Evolutionary conservation across 35 echinoderm and acorn worm species (phyloP), one percentile per base, ranked within the genome.

Genomic region (Apostichopus parvimensis): DNA sequence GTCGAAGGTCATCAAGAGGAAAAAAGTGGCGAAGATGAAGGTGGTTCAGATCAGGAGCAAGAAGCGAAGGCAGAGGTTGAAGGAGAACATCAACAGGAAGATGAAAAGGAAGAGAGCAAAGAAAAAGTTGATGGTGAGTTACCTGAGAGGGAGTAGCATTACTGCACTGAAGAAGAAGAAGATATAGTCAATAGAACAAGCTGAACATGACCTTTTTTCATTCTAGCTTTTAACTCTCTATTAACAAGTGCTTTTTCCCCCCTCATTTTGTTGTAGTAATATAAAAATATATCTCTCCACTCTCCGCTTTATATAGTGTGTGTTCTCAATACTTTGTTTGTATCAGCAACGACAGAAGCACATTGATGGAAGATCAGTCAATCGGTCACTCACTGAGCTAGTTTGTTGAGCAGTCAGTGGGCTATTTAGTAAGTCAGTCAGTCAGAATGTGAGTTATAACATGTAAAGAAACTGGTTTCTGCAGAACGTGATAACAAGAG

Each of bases 1-100:
- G 86, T 26, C 20, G 86, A 88, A 72, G 86, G 62, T 60, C 57
- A 53, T 53, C 57, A 75, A 88, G 60, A 68, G 25, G 64, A 88
- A 12, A 57, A 82, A 82, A n/a, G 14, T 53, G 79, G 14, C 18
- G 28, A 26, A 82, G 79, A 57, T 82, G 86, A 88, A 88, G 86
- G 62, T n/a, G 86, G 17, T 88, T 52, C 58, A 88, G 60, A 68
- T 8, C 18, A 88, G 60, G 20, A 88, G 7, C 22, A 25, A 18
- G 86, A 72, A 6, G 28, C 21, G 17, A 68, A 66, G n/a, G 22
- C 57, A 21, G 62, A 75, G 64, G 86, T 65, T 25, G 57, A 73
- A 72, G 61, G 7, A 54, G 68, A 88, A 9, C 28, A 68, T 28
- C 57, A 88, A 52, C 22, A 88, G 24, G 18, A 60, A 58, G 84